phyloP scores from a whole-genome alignment of 2,888 invertebrate species.

The Lepeophtheirus nordmannii region DNA sequence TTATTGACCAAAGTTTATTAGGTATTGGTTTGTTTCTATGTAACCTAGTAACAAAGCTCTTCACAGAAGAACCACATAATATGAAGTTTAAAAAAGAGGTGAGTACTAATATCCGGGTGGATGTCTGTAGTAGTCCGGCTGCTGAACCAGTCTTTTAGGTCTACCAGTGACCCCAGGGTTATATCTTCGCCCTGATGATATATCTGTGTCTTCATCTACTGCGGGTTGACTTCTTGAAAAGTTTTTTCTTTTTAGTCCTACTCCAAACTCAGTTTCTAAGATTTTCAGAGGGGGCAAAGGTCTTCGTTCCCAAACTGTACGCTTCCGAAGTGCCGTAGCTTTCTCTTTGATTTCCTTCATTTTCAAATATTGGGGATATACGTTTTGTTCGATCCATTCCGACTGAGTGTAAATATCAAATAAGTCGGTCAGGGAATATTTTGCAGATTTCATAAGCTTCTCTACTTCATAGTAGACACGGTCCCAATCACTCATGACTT shows the following conservation, averaged over 20 bases:
- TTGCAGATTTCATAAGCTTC: constrained; percentile 40
- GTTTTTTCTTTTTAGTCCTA: neutral
- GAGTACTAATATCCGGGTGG: neutral
- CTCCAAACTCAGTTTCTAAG: constrained; percentile 20
- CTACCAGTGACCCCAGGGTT: neutral
- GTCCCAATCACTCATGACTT: constrained; percentile 27
- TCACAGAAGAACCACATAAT: no score
- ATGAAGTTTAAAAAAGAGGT: neutral
- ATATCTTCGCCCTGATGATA: neutral
- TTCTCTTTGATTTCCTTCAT: constrained; percentile 39
- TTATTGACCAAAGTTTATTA: no score
- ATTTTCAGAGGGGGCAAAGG: constrained; percentile 27
- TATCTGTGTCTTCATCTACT: neutral
- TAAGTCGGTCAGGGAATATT: constrained; percentile 43
- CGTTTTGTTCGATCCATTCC: constrained; percentile 51
- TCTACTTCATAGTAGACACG: neutral
- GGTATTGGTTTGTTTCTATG: no score
- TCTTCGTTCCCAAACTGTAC: constrained; percentile 27
- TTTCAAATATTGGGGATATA: constrained; percentile 41
- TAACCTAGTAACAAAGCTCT: no score
- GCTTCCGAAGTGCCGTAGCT: constrained; percentile 27
- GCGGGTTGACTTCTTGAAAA: neutral
- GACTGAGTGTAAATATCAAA: constrained; percentile 38
- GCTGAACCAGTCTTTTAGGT: constrained; percentile 10
- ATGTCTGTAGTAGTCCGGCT: constrained; percentile 15